A percentile compares a stretch with the other conserved stretches of the same genome.
Evolutionary conservation across 1,140 invertebrate genomes (phyloP).

Genomic region (Pogonognathellus flavescens): DNA sequence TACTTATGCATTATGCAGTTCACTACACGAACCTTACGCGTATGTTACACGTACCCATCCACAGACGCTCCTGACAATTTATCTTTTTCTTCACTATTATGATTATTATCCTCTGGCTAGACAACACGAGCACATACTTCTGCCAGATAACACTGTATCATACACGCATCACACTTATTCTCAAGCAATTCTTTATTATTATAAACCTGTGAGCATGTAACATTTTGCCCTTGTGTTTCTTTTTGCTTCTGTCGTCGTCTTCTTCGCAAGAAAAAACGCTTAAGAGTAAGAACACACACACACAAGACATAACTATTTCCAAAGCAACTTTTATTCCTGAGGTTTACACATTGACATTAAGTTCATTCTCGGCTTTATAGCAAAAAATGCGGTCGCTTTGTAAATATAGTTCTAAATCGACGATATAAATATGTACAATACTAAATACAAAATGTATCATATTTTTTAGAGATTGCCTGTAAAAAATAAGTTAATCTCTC

Average conservation of each 20-base stretch:
- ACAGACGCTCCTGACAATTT: conserved; percentile 38
- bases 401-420: no score
- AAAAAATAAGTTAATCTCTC: conserved; percentile 12
- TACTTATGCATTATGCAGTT: conserved; percentile 61
- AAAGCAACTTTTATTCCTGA: no score
- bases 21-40: not conserved
- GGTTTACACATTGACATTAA: no score
- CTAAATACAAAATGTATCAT: conserved; percentile 3
- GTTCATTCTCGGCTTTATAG: no score
- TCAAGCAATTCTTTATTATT: conserved; percentile 6
- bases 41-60: not conserved
- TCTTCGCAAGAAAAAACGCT: no score
- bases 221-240: no score
- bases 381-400: no score
- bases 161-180: not conserved
- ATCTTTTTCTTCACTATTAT: conserved; percentile 38
- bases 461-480: not conserved
- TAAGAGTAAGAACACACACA: no score
- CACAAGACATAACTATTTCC: no score
- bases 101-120: conserved; percentile 36
- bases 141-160: not conserved
- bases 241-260: no score
- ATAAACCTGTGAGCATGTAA: no score
- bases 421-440: not conserved
- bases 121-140: not conserved